Base-by-base conservation (phyloP, 1,140 invertebrate genomes). In the Pachyrhynchus sulphureomaculatus region DNA sequence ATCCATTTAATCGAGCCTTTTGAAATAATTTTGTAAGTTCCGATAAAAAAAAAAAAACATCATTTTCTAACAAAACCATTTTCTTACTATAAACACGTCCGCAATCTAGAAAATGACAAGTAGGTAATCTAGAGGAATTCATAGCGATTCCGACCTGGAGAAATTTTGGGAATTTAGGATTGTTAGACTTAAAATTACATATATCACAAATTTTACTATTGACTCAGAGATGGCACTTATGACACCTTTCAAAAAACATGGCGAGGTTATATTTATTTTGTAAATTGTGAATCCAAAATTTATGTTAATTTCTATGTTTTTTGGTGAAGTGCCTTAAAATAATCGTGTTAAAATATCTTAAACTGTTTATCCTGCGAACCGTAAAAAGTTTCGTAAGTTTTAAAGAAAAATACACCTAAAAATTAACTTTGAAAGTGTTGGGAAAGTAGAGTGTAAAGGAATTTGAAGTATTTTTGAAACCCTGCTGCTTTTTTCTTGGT, bases 11-110 rank as follows among this genome's bases (percentile, higher is more conserved):
- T 62, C 84, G 76, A 24, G 84, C 83, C 72, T 84, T 87, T 69
- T 86, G 84, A 72, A 88, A 88, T 58, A 88, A 75, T 72, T 83
- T 84, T 29, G 82, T 83, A 15, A 88, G 78, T 72, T 86, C 84
- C 39, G 73, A 73, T 68, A 88, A 71, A 78, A 88, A 88, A 86
- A 88, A 69, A 71, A 84, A 82, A 62, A 71, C 12, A 29, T n/a
- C n/a, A n/a, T n/a, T n/a, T n/a, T n/a, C n/a, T n/a, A n/a, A n/a
- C n/a, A n/a, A n/a, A n/a, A n/a, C n/a, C n/a, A n/a, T n/a, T n/a
- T n/a, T n/a, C n/a, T n/a, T n/a, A n/a, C n/a, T n/a, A n/a, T n/a
- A n/a, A n/a, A n/a, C n/a, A n/a, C n/a, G n/a, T n/a, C n/a, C n/a
- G n/a, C n/a, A n/a, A n/a, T n/a, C n/a, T n/a, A n/a, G n/a, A n/a